A percentile compares a stretch with the other conserved stretches of the same genome.
phyloP scores from a whole-genome alignment of 2,797 vertebrate species.

The Thamnophis elegans region DNA sequence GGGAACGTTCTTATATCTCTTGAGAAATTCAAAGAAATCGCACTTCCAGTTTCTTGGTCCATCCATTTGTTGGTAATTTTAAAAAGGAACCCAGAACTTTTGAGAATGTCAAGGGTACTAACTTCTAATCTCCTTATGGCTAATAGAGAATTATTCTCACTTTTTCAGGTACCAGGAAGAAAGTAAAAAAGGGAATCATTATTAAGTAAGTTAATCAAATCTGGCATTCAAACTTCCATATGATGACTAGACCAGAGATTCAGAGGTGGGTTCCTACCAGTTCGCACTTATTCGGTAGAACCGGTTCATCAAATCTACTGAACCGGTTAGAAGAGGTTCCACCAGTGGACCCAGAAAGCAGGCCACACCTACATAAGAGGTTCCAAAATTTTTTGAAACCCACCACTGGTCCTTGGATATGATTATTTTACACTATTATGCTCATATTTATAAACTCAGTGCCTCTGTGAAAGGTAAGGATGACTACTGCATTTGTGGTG shows the following conservation, averaged over 20 bases:
- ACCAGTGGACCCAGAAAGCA: too few species aligned
- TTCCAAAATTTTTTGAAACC: too few species aligned
- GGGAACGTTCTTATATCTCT: not conserved
- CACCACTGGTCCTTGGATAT: too few species aligned
- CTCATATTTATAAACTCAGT: too few species aligned
- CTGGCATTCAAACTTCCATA: not conserved
- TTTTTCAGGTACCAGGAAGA: not conserved
- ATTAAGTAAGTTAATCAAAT: not conserved
- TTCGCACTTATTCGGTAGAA: too few species aligned
- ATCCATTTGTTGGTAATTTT: not conserved
- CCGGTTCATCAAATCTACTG: too few species aligned
- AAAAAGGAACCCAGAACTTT: not conserved
- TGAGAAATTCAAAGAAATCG: not conserved
- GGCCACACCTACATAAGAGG: too few species aligned
- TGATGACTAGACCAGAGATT: not conserved
- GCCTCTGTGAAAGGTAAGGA: too few species aligned
- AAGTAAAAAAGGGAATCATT: not conserved
- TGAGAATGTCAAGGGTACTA: not conserved
- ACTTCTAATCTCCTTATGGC: not conserved
- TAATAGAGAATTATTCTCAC: not conserved
- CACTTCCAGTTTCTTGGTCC: not conserved
- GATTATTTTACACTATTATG: too few species aligned
- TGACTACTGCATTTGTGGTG: too few species aligned
- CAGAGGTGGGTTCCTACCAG: too few species aligned
- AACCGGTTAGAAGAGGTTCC: too few species aligned